Evolutionary conservation across 2,888 invertebrate genomes (phyloP).

Genomic region (Dilophus febrilis): DNA sequence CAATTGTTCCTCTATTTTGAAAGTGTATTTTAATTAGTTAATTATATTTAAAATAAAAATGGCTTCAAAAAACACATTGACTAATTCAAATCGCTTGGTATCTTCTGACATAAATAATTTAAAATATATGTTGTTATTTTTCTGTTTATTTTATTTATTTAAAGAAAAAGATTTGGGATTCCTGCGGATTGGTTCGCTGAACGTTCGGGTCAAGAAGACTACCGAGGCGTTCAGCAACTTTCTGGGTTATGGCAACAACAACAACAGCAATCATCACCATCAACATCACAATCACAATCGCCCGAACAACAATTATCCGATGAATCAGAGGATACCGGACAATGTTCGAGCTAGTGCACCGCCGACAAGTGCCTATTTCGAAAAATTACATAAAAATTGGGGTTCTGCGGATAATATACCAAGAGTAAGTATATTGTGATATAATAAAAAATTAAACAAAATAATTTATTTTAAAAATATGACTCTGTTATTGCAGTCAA

Average conservation of each 20-base stretch:
- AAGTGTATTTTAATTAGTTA: no score
- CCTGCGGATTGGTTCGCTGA: constrained; percentile 79
- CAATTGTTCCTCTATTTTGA: no score
- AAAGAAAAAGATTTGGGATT: constrained; percentile 79
- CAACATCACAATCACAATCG: no score
- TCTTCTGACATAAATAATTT: no score
- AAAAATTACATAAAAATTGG: constrained; percentile 71
- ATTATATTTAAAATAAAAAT: no score
- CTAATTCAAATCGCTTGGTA: no score
- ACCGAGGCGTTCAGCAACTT: constrained; percentile 86
- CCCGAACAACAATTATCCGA: constrained; percentile 23
- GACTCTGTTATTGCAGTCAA: constrained; percentile 33
- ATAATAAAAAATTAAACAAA: no score
- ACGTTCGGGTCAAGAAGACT: constrained; percentile 81
- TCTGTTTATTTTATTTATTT: constrained; percentile 10
- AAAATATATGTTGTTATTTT: background rate
- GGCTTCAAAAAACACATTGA: no score
- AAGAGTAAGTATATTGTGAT: constrained; percentile 31
- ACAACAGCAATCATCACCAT: no score
- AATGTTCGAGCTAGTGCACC: constrained; percentile 19
- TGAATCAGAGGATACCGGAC: constrained; percentile 19
- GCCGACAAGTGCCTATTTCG: constrained; percentile 30
- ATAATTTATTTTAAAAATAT: no score
- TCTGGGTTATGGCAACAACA: constrained; percentile 51
- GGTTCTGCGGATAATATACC: constrained; percentile 78